These are phyloP conservation scores for Artemisiospiza belli DNA, from an alignment of 2,113 vertebrate species.

Conservation along the genomic window DNA sequence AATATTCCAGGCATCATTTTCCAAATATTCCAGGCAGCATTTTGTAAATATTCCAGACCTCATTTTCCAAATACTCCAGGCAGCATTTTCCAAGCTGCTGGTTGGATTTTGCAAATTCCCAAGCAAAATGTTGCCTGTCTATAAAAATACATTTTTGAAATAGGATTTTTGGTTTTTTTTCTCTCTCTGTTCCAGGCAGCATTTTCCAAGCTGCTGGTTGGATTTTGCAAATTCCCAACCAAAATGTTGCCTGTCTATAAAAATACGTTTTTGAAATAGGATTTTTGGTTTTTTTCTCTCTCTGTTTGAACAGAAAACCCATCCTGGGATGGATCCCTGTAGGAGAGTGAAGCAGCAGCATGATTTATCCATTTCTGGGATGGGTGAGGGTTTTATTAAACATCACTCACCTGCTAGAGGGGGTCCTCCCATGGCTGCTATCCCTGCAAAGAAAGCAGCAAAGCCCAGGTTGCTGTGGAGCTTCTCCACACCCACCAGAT, in stretches of 20 bases:
- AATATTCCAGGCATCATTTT: background rate
- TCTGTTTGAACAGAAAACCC: background rate
- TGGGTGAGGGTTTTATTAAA: fast-evolving
- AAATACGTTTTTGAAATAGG: no score
- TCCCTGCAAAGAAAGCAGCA: slow-evolving; percentile 88
- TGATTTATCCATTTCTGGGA: background rate
- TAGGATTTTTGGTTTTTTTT: no score
- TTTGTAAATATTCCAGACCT: background rate
- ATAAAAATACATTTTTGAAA: background rate
- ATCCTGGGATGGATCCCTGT: background rate
- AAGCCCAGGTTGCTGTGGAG: slow-evolving; percentile 88
- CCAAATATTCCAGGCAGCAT: background rate
- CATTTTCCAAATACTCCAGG: background rate
- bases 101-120: background rate
- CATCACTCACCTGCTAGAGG: slow-evolving; percentile 84
- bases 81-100: background rate
- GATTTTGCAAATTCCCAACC: no score
- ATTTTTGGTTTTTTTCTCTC: fast-evolving
- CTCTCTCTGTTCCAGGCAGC: background rate
- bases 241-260: no score
- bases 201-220: no score
- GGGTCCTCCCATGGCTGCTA: slow-evolving; percentile 86
- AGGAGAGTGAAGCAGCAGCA: background rate
- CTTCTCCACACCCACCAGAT: slow-evolving; percentile 81
- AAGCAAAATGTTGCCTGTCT: background rate